Percentiles rank a stretch among this genome's conserved stretches.
These are phyloP conservation scores for Ceyx melanurus DNA, from an alignment of 2,113 vertebrate species.

Conservation along the genomic window DNA sequence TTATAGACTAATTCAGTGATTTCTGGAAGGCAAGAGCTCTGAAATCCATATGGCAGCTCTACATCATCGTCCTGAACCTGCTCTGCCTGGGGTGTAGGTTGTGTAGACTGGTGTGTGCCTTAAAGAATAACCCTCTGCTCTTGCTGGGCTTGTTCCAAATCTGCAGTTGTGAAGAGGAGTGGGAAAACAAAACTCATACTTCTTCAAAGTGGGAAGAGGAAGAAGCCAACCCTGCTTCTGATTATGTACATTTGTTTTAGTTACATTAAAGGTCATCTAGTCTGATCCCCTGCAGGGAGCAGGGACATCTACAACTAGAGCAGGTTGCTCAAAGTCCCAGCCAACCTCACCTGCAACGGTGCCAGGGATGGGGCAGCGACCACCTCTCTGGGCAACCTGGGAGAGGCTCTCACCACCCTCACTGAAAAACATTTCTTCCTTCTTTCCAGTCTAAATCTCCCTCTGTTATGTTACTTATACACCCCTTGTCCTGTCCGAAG, in stretches of 20 bases:
- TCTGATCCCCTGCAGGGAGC: background rate
- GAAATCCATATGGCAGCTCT: background rate
- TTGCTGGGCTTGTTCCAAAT: background rate
- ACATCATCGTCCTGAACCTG: accelerated
- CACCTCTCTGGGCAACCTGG: too few species aligned
- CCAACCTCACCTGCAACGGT: background rate
- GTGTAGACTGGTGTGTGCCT: background rate
- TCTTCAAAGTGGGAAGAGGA: background rate
- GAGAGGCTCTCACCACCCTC: too few species aligned
- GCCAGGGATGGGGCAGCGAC: background rate
- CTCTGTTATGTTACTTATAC: too few species aligned
- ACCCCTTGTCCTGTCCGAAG: too few species aligned
- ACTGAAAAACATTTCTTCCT: too few species aligned
- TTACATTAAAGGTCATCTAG: background rate
- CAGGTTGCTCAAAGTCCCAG: background rate
- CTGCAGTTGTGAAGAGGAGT: background rate
- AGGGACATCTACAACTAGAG: background rate
- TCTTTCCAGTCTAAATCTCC: too few species aligned
- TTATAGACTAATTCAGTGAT: background rate
- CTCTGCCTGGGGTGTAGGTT: background rate
- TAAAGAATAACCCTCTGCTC: background rate
- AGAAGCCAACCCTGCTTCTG: background rate
- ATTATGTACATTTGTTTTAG: background rate
- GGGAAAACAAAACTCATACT: background rate
- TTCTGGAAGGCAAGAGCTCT: background rate